phyloP scores from a whole-genome alignment of 2,797 vertebrate genomes.

The Apogon talboti region DNA sequence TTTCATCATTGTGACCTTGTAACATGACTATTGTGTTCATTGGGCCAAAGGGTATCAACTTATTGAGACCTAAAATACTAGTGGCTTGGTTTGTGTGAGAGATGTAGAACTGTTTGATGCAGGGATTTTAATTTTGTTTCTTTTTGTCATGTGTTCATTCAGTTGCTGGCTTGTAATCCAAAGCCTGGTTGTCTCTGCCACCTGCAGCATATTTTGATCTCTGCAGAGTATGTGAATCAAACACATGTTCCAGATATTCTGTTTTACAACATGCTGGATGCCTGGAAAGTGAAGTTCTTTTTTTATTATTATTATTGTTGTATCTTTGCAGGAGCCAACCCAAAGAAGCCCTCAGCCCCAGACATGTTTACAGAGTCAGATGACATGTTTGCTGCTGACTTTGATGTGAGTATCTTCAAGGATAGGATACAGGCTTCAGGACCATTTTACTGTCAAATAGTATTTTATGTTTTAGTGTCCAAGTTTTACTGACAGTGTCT shows the following conservation, averaged over 20 bases:
- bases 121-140: constrained; percentile 71
- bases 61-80: neutral
- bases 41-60: neutral
- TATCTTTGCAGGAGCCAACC: constrained; percentile 87
- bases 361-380: constrained; percentile 99
- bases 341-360: constrained; percentile 95
- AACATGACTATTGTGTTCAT: neutral
- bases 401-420: constrained; percentile 89
- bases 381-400: constrained; percentile 98
- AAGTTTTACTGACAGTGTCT: neutral
- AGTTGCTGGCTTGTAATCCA: constrained; percentile 82
- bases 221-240: constrained; percentile 82
- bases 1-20: no score
- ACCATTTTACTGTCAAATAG: neutral
- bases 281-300: constrained; percentile 20
- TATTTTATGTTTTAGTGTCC: neutral
- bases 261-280: constrained; percentile 51
- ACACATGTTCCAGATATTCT: constrained; percentile 74
- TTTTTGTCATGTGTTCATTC: constrained; percentile 83
- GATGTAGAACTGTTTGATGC: constrained; percentile 58
- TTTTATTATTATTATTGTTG: neutral
- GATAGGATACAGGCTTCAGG: neutral
- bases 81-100: constrained; percentile 42
- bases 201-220: constrained; percentile 82
- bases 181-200: constrained; percentile 79